Evolutionary conservation across 2,797 vertebrate species (phyloP).

Genomic region (Calcarius lapponicus): DNA sequence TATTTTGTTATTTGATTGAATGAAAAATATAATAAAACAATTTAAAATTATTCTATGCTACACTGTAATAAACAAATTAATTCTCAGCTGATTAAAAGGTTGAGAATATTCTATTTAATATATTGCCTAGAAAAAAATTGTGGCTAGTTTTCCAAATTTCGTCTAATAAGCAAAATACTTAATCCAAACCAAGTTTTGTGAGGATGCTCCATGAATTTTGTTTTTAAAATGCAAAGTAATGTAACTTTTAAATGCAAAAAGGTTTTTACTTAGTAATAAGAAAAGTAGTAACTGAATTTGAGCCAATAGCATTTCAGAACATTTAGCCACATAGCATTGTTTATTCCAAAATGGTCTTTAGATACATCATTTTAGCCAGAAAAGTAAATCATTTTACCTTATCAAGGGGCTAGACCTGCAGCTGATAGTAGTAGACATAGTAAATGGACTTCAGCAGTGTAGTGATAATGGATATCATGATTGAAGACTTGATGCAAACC

Average conservation of each 20-base stretch:
- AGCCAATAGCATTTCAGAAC: background rate
- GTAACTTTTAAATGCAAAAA: background rate
- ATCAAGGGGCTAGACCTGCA: background rate
- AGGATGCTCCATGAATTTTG: background rate
- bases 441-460: background rate
- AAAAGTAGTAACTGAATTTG: background rate
- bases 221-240: background rate
- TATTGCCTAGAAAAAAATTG: background rate
- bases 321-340: background rate
- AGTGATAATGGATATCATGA: background rate
- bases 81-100: background rate
- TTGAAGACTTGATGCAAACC: background rate
- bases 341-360: background rate
- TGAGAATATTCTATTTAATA: background rate
- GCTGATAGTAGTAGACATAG: background rate
- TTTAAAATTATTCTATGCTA: background rate
- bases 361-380: background rate
- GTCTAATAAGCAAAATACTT: background rate
- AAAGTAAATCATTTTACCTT: background rate
- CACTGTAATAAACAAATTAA: background rate
- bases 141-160: background rate
- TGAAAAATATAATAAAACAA: background rate
- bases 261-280: background rate
- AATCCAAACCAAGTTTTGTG: background rate
- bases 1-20: background rate